Base-by-base conservation (phyloP, 2,888 invertebrate genomes). In the Aleiodes testaceus region DNA sequence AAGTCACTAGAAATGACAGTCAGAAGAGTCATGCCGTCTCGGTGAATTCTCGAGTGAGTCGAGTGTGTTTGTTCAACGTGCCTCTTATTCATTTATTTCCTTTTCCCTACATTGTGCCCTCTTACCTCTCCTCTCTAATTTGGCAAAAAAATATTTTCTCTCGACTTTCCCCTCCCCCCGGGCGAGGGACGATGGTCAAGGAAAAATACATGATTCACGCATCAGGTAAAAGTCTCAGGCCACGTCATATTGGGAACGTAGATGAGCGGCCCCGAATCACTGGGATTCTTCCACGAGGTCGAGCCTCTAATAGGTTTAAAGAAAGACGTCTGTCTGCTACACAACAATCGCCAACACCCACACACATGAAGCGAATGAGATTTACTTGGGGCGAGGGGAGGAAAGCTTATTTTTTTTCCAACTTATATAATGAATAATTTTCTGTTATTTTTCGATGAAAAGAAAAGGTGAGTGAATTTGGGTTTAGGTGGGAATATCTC, bases 251-350 rank as follows among this genome's bases (percentile, higher is more conserved):
- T 47, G 16, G 47, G 16, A 47, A 26, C 26, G 26, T n/a, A 20
- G 69, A 69, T 69, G 49, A 69, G 42, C 63, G 42, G 49, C n/a
- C 22, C 26, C 26, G 26, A 63, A 42, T 59, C 16, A 67, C 55
- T 67, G 69, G 52, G 52, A 52, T 61, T 63, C 63, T 44, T 50
- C 42, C 44, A 61, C 69, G 69, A 69, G 69, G 69, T 63, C 63
- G 42, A 16, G 47, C 26, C 18, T 55, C 26, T 69, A 69, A 69
- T 69, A 50, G 63, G 64, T 63, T 69, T 69, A 69, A 44, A 44
- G n/a, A 52, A 63, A 14, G 30, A 55, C 14, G 36, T 36, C 36
- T 36, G 36, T 36, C 36, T 36, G 11, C 36, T 36, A 36, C 36
- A 36, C 36, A 36, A 36, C 36, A 36, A 36, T 36, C 9, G 36